Evolutionary conservation across 2,113 vertebrate genomes (phyloP).

Genomic region (Brachypteracias leptosomus): DNA sequence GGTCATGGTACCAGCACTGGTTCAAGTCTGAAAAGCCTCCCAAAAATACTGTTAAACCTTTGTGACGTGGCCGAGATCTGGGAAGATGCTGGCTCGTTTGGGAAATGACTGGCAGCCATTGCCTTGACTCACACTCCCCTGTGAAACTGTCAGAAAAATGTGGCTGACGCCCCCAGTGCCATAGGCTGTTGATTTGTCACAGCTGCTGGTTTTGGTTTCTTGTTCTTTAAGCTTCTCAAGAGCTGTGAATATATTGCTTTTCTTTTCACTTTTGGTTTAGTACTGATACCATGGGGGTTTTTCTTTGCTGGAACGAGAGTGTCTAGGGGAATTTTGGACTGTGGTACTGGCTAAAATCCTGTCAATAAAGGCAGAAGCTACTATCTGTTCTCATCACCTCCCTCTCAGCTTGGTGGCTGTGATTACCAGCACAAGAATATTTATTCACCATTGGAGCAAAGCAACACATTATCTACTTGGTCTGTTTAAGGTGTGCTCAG

Average conservation of each 20-base stretch:
- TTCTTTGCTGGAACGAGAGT: background rate
- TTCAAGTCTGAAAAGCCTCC: background rate
- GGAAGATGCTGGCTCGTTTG: background rate
- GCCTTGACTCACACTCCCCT: background rate
- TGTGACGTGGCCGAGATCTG: background rate
- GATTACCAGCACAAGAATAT: background rate
- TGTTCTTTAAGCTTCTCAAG: background rate
- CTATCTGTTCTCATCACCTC: background rate
- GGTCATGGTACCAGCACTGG: background rate
- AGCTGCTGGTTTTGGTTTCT: conserved; percentile 23
- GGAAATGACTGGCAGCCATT: background rate
- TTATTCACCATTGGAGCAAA: background rate
- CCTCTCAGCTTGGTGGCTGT: background rate
- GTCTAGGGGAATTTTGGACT: background rate
- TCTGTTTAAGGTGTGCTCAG: accelerated
- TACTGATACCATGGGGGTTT: background rate
- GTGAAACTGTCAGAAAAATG: conserved; percentile 36
- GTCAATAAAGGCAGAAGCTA: background rate
- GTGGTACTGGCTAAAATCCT: background rate
- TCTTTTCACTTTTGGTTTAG: background rate
- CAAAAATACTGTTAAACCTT: background rate
- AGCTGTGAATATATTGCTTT: background rate
- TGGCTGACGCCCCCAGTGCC: background rate
- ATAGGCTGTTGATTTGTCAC: background rate
- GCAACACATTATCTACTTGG: accelerated